Conservation (phyloP, 2,888 invertebrate genomes). For the Muschampia plurimacula region DNA sequence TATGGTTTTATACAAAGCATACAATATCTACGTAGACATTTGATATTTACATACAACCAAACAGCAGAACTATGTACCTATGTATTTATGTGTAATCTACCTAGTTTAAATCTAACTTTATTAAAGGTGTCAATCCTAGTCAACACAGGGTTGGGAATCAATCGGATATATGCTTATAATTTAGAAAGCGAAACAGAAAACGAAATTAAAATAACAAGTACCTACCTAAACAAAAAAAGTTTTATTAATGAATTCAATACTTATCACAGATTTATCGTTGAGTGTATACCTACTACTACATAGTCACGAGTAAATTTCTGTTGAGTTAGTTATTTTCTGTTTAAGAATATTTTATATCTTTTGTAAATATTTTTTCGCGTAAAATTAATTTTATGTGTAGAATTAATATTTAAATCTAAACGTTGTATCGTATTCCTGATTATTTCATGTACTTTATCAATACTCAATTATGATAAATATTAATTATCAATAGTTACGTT, state of each 20-base stretch:
- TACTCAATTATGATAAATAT: conserved; percentile 50
- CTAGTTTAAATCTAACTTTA: conserved; percentile 46
- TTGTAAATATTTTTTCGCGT: conserved; percentile 41
- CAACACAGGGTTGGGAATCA: conserved; percentile 79
- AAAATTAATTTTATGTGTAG: conserved; percentile 36
- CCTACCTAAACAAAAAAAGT: neutral
- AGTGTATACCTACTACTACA: neutral
- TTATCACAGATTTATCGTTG: neutral
- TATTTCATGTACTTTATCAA: conserved; percentile 45
- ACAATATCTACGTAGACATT: neutral
- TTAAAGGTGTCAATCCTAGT: conserved; percentile 80
- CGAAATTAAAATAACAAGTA: neutral
- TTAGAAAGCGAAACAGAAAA: neutral
- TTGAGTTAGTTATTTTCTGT: neutral
- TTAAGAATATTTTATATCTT: conserved; percentile 21
- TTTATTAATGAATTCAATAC: neutral
- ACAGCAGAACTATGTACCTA: conserved; percentile 47
- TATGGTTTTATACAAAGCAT: too few relatives aligned
- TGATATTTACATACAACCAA: neutral
- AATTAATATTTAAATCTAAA: conserved; percentile 39
- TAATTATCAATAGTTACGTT: conserved; percentile 35
- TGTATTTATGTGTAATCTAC: conserved; percentile 45
- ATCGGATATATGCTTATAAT: neutral
- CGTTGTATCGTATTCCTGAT: conserved; percentile 39
- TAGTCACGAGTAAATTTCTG: neutral